A percentile compares a stretch with the other conserved stretches of the same genome.
These are phyloP conservation scores for Eupeodes luniger DNA, from an alignment of 2,888 invertebrate genomes.

Conservation along the genomic window DNA sequence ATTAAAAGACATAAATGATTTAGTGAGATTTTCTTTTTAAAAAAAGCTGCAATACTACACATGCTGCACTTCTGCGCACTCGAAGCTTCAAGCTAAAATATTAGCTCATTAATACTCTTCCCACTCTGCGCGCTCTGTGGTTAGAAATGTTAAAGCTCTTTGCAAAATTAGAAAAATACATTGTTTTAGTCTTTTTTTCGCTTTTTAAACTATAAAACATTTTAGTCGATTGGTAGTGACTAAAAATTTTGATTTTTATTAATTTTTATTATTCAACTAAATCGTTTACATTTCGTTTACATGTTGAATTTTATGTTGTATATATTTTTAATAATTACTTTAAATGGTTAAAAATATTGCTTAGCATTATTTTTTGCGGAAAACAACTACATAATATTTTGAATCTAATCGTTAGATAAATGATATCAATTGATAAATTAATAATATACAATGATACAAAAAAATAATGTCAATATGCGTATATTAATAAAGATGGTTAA, in stretches of 20 bases:
- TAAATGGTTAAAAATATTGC: conserved; percentile 58
- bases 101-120: conserved; percentile 27
- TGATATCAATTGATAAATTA: conserved; percentile 60
- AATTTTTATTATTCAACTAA: conserved; percentile 64
- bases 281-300: conserved; percentile 66
- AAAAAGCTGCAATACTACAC: conserved; percentile 44
- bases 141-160: conserved; percentile 46
- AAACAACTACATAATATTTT: conserved; percentile 59
- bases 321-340: conserved; percentile 29
- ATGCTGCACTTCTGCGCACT: conserved; percentile 54
- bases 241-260: conserved; percentile 22
- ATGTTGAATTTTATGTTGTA: conserved; percentile 46
- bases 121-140: conserved; percentile 54
- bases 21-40: conserved; percentile 5
- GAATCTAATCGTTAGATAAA: conserved; percentile 60
- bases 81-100: conserved; percentile 64
- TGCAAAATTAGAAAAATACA: conserved; percentile 59
- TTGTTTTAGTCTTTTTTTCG: conserved; percentile 34
- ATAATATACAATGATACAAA: conserved; percentile 61
- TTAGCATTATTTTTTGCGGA: conserved; percentile 72
- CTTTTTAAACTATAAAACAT: conserved; percentile 55
- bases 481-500: conserved; percentile 60
- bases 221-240: conserved; percentile 61
- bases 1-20: conserved; percentile 21
- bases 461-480: conserved; percentile 55